Base-by-base conservation (phyloP, 2,888 invertebrate genomes). In the Oxystoma pomonae region DNA sequence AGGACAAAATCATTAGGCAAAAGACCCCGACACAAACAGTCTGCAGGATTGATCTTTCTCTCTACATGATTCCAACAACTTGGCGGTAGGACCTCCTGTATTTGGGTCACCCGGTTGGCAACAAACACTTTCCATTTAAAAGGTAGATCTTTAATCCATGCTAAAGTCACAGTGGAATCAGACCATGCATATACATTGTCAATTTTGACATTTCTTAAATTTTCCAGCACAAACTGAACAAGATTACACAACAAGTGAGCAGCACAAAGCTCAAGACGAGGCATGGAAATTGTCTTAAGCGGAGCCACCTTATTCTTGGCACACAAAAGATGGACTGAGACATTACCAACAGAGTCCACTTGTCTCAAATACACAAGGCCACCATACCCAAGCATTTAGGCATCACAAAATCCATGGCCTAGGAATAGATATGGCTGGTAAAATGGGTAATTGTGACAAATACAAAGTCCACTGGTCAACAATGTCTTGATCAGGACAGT, bases 251-350 rank as follows among this genome's bases (percentile, higher is more conserved):
- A 53, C n/a, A 53, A 53, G 7, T 17, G 16, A 53, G 53, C 53
- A 53, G 53, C 3, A 7, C 16, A 53, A 53, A 53, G 53, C n/a
- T 53, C 53, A n/a, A 53, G 53, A 3, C 18, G 16, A 18, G 53
- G 53, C 16, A 53, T 16, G 3, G n/a, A 17, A 7, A 53, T 35
- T 12, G 12, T 12, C 12, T 35, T 35, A 35, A 35, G 35, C 35
- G 53, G 53, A 53, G 53, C 53, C 18, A 53, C 53, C 18, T 53
- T 53, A 53, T n/a, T 53, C n/a, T 53, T 53, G 3, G 53, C 53
- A 53, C 53, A 53, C 18, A 53, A 16, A 53, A 53, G 53, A 53
- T 53, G 53, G 7, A 3, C n/a, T 5, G 53, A 7, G 7, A 53
- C 53, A 5, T 53, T 18, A 7, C 53, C 53, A 18, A 3, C 3